These are phyloP conservation scores for Pelecanoides urinatrix DNA, from an alignment of 2,113 vertebrate genomes.

Conservation along the genomic window DNA sequence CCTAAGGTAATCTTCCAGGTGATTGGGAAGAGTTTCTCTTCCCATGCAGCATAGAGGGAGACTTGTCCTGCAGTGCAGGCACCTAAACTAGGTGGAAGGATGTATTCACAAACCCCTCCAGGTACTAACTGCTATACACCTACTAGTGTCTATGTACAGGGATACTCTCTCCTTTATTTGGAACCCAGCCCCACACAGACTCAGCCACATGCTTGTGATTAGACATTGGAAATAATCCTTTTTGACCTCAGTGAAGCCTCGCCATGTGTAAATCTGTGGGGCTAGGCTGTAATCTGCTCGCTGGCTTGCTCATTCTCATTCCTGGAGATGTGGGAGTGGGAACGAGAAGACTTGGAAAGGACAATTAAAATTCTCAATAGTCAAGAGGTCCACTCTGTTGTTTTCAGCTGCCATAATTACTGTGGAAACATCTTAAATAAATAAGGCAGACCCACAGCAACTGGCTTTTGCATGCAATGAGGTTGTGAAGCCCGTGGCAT, in stretches of 20 bases:
- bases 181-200: not conserved
- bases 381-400: not conserved
- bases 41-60: not conserved
- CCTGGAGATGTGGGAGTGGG: not conserved
- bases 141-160: not conserved
- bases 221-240: not conserved
- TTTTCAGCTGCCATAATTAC: not conserved
- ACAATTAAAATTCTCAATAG: not conserved
- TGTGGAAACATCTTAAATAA: not conserved
- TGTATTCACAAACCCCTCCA: not conserved
- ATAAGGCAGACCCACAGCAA: not conserved
- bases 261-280: not conserved
- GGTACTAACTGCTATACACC: not conserved
- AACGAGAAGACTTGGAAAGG: not conserved
- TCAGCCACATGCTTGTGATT: not conserved
- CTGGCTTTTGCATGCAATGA: not conserved
- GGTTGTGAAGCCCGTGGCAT: rapidly evolving
- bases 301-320: not conserved
- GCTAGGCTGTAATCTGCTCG: not conserved
- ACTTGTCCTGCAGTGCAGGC: not conserved
- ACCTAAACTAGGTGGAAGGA: not conserved
- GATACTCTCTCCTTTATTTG: not conserved
- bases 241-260: not conserved
- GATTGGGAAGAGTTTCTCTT: not conserved
- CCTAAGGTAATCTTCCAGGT: not conserved